Evolutionary conservation across 30 jellyfish, hydroid and myxozoan species (phyloP).

Genomic region (Turritopsis dohrnii): DNA sequence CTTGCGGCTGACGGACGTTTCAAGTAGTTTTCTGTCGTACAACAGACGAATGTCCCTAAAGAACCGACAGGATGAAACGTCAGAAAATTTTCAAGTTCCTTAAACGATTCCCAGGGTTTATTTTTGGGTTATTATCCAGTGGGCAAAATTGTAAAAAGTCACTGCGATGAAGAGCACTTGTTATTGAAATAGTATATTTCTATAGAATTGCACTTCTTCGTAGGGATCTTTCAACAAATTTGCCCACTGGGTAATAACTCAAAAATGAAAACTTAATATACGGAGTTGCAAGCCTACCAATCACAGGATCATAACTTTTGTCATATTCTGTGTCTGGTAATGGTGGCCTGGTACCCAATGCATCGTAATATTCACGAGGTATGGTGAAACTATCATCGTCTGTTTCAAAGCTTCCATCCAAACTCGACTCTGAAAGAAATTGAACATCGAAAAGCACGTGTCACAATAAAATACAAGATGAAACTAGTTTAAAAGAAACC

Average conservation of each 20-base stretch:
- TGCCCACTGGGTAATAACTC: not conserved
- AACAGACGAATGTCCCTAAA: slow-evolving; percentile 54
- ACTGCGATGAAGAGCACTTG: not conserved
- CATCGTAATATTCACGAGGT: slow-evolving; percentile 47
- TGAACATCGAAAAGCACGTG: not conserved
- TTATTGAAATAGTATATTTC: not conserved
- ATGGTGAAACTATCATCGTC: not conserved
- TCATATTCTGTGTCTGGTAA: slow-evolving; percentile 48
- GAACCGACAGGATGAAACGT: too few species aligned
- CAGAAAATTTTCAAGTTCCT: not conserved
- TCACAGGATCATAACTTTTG: slow-evolving; percentile 41
- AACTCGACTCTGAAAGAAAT: slow-evolving; percentile 1
- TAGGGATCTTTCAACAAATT: not conserved
- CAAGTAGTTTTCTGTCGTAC: slow-evolving; percentile 56
- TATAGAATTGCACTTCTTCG: not conserved
- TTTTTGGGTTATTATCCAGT: not conserved
- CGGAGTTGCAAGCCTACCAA: slow-evolving; percentile 31
- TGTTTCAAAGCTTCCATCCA: slow-evolving; percentile 42
- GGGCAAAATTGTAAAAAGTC: not conserved
- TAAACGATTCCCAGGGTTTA: not conserved
- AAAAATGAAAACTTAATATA: too few species aligned
- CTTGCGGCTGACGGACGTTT: slow-evolving; percentile 65
- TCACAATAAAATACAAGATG: too few species aligned
- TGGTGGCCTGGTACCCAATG: slow-evolving; percentile 91
- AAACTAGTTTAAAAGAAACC: too few species aligned